Evolutionary conservation across 53 echinoderm and acorn worm species (phyloP), one percentile per base, ranked within the genome.

Genomic region (Astropecten irregularis): DNA sequence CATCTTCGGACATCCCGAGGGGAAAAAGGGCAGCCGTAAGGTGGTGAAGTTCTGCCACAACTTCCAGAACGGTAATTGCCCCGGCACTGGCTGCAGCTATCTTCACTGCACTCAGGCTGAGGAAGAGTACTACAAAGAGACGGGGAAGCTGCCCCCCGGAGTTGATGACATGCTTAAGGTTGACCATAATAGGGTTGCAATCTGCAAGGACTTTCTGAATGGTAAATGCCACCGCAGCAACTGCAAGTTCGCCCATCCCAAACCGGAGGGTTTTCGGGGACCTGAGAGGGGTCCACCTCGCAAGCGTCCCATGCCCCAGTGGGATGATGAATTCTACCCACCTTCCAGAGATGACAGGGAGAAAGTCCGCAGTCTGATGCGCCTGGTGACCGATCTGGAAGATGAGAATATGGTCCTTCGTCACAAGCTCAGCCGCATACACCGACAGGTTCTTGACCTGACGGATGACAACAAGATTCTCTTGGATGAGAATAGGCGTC

Each of bases 401-500:
- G 95, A 95, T 59, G 95, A 95, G 55, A 92, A 92, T 52, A 58
- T 82, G 3, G 74, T 84, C 55, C 88, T 95, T 30, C 89, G 87
- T 31, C 90, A 89, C 68, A 92, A 92, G 76, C 82, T 92, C 31
- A 92, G 92, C 36, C 92, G 90, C 66, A 73, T 95, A 56, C 90
- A 91, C 38, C 92, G 92, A 48, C 90, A 92, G 33, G 92, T 95
- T 2, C 64, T 84, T 25, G 95, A 92, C 76, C 86, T 95, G 32
- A 90, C 95, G 19, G 92, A 92, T 34, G 90, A 92, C 31, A 95
- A 95, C 57, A 92, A 95, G 33, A 76, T 90, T 32, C 88, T 95
- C 6, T 85, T 95, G 9, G 95, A 95, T 56, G 92, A 95, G 68
- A 95, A 90, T 46, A 42, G 69, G 14, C 84, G 84, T 48, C 69